Base-by-base conservation (phyloP, 2,797 vertebrate genomes). In the Megaceryle alcyon region DNA sequence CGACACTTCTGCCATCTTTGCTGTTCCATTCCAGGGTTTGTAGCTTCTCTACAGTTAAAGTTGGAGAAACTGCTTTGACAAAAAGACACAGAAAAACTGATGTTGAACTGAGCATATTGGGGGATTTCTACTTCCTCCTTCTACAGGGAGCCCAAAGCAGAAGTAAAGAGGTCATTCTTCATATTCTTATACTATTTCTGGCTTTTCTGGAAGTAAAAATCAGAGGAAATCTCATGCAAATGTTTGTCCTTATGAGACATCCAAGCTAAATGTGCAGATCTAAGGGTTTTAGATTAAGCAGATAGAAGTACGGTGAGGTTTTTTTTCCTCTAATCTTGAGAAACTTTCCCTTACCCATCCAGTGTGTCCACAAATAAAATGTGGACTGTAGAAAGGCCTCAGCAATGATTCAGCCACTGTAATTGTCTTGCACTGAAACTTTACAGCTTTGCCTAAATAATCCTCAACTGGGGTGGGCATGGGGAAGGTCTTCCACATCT, bases 191-290 rank as follows among this genome's bases (percentile, higher is more conserved):
- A 72, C 61, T 91, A 85, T 95, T 94, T 94, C 39, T 94, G 82
- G 10, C 48, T 91, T 82, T 89, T 94, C 79, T 95, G 92, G 86
- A 95, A 92, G 75, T 66, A 95, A 93, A 94, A 83, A 76, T 90
- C 28, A 29, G 82, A 91, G 94, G 72, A 96, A 83, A 79, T 90
- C 43, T 94, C 59, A 63, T 73, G 76, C 57, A 87, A 88, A 73
- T 82, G 0, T 83, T 92, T 86, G 26, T 91, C 39, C 39, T 93
- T 80, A n/a, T 82, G 66, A 76, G 33, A 44, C 44, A 64, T 76
- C 26, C 46, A 72, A 66, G 46, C 3, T 18, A 69, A 86, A 86
- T 63, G 22, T 75, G 57, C 61, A 82, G 66, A 69, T 71, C 59
- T 61, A 87, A 91, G 44, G 29, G 4, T 2, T 91, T 88, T 63